Evolutionary conservation across 2,888 invertebrate genomes (phyloP).

Genomic region (Metallyticus violacea): DNA sequence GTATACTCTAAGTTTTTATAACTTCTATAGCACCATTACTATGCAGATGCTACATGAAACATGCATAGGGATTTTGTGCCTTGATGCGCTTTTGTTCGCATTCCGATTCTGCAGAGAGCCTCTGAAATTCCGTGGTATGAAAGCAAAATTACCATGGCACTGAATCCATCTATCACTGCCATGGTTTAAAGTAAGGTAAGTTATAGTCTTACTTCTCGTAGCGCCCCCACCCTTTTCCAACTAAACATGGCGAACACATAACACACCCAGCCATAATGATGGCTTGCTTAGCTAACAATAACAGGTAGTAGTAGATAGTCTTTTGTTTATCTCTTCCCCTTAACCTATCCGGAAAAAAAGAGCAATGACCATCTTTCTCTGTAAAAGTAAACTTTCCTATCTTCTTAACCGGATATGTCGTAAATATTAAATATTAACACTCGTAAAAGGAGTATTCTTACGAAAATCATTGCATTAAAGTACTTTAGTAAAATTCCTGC

Average conservation of each 20-base stretch:
- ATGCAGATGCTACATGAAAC: too few relatives aligned
- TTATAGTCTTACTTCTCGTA: background rate
- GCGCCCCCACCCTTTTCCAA: background rate
- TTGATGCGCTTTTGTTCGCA: background rate
- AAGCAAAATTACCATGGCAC: conserved; percentile 12
- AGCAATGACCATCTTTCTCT: background rate
- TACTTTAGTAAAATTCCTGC: too few relatives aligned
- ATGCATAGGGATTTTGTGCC: background rate
- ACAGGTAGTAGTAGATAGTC: background rate
- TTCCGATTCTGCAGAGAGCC: background rate
- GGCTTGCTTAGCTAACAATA: background rate
- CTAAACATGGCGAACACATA: background rate
- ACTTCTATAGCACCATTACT: too few relatives aligned
- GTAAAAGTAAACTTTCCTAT: background rate
- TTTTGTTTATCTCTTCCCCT: background rate
- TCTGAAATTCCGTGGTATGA: conserved; percentile 3
- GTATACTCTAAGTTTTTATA: too few relatives aligned
- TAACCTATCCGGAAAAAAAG: background rate
- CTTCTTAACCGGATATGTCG: background rate
- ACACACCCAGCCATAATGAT: background rate
- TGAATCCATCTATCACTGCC: conserved; percentile 12
- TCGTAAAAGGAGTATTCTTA: too few relatives aligned
- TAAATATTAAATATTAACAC: background rate
- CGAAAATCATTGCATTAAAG: too few relatives aligned
- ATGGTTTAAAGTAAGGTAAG: background rate